These are phyloP conservation scores for Puntigrus tetrazona DNA, from an alignment of 2,113 vertebrate genomes.

Conservation along the genomic window DNA sequence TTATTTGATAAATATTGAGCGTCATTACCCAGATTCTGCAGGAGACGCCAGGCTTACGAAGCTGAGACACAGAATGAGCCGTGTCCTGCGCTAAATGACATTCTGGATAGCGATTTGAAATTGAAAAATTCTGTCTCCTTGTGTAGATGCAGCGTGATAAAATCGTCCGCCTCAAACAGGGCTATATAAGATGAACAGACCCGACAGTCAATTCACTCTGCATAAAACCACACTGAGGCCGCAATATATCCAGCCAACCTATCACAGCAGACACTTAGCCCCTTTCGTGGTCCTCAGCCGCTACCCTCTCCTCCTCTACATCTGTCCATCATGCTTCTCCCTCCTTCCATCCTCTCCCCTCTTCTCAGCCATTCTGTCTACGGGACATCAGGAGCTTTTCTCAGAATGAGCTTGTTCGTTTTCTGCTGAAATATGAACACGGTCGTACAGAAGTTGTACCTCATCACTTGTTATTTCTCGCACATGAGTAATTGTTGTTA, in stretches of 20 bases:
- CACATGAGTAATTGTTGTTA: constrained; percentile 47
- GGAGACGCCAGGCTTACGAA: background rate
- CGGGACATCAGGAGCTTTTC: background rate
- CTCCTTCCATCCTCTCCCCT: constrained; percentile 5
- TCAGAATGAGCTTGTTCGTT: background rate
- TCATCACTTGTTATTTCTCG: constrained; percentile 42
- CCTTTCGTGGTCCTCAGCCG: constrained; percentile 3
- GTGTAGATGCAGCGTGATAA: background rate
- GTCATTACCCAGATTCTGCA: background rate
- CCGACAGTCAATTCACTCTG: background rate
- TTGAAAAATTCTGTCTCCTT: background rate
- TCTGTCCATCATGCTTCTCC: constrained; percentile 47
- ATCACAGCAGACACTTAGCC: background rate
- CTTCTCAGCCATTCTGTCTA: background rate
- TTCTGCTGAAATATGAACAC: background rate
- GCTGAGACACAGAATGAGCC: background rate
- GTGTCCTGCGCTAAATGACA: background rate
- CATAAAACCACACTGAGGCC: constrained; percentile 11
- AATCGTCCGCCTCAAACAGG: background rate
- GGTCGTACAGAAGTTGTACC: constrained; percentile 21
- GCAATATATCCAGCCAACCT: constrained; percentile 15
- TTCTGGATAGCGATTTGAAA: background rate
- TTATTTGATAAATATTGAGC: background rate
- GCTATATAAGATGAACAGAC: background rate
- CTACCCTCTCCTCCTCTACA: constrained; percentile 8